Percentiles rank a stretch among this genome's conserved stretches.
These are phyloP conservation scores for Chaenocephalus aceratus DNA, from an alignment of 2,113 vertebrate genomes.

Conservation along the genomic window DNA sequence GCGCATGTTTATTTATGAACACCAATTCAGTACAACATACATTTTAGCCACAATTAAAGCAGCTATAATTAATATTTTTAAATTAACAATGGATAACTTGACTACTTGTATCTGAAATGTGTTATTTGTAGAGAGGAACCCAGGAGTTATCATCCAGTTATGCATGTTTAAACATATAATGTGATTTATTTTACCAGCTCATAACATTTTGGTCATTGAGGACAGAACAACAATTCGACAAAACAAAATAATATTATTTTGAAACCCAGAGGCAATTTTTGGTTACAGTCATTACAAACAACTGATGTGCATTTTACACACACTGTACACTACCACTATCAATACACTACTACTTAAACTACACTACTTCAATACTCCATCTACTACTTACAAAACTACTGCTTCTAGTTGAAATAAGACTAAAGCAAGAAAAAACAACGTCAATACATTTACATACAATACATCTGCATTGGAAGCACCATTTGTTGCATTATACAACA, in stretches of 20 bases:
- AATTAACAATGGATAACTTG: background rate
- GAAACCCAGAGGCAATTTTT: slow-evolving; percentile 69
- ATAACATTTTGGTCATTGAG: background rate
- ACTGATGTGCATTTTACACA: slow-evolving; percentile 59
- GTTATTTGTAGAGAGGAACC: background rate
- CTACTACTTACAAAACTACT: slow-evolving; percentile 37
- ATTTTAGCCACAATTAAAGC: background rate
- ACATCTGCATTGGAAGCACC: slow-evolving; percentile 69
- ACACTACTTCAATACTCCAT: slow-evolving; percentile 36
- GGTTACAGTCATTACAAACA: slow-evolving; percentile 67
- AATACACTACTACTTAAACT: slow-evolving; percentile 46
- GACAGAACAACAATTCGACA: slow-evolving; percentile 45
- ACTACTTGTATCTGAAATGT: background rate
- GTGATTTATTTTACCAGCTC: background rate
- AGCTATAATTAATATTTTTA: background rate
- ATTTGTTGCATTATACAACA: slow-evolving; percentile 50
- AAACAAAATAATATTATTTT: slow-evolving; percentile 77
- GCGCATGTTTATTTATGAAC: background rate
- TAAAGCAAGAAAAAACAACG: slow-evolving; percentile 56
- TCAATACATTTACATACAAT: slow-evolving; percentile 64
- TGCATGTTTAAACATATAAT: background rate
- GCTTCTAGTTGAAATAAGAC: slow-evolving; percentile 21
- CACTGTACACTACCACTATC: slow-evolving; percentile 58
- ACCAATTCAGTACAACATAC: background rate
- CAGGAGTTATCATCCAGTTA: background rate